Base-by-base conservation (phyloP, 2,888 invertebrate genomes). In the Andrena bucephala region DNA sequence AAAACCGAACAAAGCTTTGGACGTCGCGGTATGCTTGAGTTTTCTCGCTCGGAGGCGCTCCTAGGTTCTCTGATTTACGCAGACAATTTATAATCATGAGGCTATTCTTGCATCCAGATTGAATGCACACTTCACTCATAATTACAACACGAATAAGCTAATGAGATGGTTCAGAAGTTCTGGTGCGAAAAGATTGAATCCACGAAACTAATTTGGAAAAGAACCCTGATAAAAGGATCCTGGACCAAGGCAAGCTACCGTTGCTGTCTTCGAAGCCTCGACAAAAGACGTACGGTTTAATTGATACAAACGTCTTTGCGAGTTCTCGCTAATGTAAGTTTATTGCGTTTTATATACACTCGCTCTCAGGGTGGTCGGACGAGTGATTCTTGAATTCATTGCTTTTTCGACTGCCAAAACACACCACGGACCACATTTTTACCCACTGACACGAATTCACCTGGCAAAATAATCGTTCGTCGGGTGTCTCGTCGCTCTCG, bases 361-460 rank as follows among this genome's bases (percentile, higher is more conserved):
- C n/a, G 69, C 42, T 27, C 27, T 42, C 10, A 52, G 31, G 66
- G 36, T 68, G 48, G 27, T 29, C 48, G 20, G 3, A 27, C 36
- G 57, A 57, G 6, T 59, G 6, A 52, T 76, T 70, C 60, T n/a
- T 42, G 29, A 71, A 73, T 42, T 72, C 62, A 48, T 66, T 57
- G 48, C 69, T 78, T 36, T 65, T 16, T 42, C 3, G 16, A 16
- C 42, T 42, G 4, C 42, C 42, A 42, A 29, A 62, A 62, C 31
- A 20, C 16, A 0, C 20, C 13, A 20, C 20, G 52, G 36, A 5
- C 36, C 7, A 54, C 50, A 74, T 80, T 82, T 86, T 81, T 83
- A 10, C 76, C 83, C 62, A 82, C 67, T 87, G 87, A 76, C 87
- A 87, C 84, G 76, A 68, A 85, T 84, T 63, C 69, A n/a, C 42